Percentiles rank a stretch among this genome's conserved stretches.
Conservation (phyloP, 35 echinoderm and acorn worm species). For the Nesometra sesokonis region DNA sequence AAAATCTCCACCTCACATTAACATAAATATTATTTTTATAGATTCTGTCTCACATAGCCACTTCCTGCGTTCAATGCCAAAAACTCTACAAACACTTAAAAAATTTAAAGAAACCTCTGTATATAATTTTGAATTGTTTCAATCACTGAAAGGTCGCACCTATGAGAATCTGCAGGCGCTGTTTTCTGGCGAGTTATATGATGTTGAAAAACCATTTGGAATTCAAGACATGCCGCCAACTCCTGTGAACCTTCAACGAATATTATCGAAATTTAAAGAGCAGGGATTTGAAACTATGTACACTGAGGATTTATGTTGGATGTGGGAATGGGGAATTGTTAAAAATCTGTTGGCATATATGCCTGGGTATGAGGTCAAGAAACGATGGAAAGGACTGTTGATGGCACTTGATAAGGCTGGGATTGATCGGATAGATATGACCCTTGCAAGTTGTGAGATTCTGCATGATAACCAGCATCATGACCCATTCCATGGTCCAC, state of each 20-base stretch:
- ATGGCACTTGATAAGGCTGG: constrained; percentile 15
- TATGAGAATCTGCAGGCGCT: constrained; percentile 65
- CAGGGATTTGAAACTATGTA: constrained; percentile 55
- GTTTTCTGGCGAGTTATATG: constrained; percentile 49
- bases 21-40: constrained; percentile 61
- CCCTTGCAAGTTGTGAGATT: constrained; percentile 71
- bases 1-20: constrained; percentile 18
- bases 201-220: constrained; percentile 38
- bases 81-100: constrained; percentile 31
- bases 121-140: constrained; percentile 70
- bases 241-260: constrained; percentile 4
- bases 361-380: constrained; percentile 11
- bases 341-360: constrained; percentile 52
- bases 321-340: constrained; percentile 78
- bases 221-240: constrained; percentile 47
- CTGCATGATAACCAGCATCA: constrained; percentile 48
- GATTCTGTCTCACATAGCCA: constrained; percentile 92
- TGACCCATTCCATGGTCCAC: constrained; percentile 64
- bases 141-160: constrained; percentile 73
- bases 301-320: constrained; percentile 75
- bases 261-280: constrained; percentile 46
- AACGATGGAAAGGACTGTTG: constrained; percentile 63
- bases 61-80: constrained; percentile 60
- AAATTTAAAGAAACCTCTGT: constrained; percentile 38
- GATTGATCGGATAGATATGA: constrained; percentile 52